Percentiles rank a stretch among this genome's conserved stretches.
These are phyloP conservation scores for Brachionus asplanchnoidis DNA, from an alignment of 1,140 invertebrate genomes.

Conservation along the genomic window DNA sequence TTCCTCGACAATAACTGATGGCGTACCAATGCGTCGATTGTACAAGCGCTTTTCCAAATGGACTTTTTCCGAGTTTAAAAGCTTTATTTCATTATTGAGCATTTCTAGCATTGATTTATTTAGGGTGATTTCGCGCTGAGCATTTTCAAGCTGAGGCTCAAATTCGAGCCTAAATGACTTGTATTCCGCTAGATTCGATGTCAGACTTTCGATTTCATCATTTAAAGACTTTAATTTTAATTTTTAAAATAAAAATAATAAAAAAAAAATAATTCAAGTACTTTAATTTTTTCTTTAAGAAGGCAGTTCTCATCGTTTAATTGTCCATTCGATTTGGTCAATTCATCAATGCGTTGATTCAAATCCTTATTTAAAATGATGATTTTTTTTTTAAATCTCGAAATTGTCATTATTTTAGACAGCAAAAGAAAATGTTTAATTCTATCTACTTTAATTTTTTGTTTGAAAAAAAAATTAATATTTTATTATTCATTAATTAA, in stretches of 20 bases:
- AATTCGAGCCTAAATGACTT: neutral
- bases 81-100: slow-evolving; percentile 29
- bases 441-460: neutral
- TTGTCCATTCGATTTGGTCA: neutral
- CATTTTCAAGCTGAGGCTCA: slow-evolving; percentile 18
- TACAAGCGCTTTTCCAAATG: slow-evolving; percentile 31
- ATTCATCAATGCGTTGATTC: neutral
- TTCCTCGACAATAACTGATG: slow-evolving; percentile 33
- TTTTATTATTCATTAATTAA: neutral
- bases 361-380: neutral
- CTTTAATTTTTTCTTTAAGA: neutral
- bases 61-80: slow-evolving; percentile 7
- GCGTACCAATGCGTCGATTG: neutral
- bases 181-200: neutral
- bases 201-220: neutral
- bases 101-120: slow-evolving; percentile 25
- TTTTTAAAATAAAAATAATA: too few relatives aligned
- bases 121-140: neutral
- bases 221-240: neutral
- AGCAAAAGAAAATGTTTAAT: neutral
- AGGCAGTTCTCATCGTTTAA: neutral
- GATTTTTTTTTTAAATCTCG: neutral
- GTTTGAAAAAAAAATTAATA: neutral
- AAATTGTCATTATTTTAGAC: too few relatives aligned
- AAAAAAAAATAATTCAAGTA: too few relatives aligned